Percentiles rank a stretch among this genome's conserved stretches.
Conservation (phyloP, 2,113 vertebrate species). For the Myotis davidii region DNA sequence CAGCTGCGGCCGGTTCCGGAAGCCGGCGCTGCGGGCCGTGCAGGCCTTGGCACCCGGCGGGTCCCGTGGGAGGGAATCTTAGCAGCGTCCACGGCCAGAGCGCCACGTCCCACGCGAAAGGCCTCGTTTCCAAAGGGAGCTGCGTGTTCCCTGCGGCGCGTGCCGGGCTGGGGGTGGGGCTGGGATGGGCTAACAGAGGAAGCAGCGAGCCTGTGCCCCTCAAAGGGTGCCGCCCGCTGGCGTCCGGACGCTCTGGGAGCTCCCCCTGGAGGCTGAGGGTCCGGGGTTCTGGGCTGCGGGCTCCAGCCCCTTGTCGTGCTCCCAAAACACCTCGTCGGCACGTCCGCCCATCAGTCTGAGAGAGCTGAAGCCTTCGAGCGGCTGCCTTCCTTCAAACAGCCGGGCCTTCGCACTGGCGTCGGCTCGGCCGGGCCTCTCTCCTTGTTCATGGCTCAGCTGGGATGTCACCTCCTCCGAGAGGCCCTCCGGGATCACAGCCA, state of each 20-base stretch:
- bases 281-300: not conserved
- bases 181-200: not conserved
- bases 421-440: too few species aligned
- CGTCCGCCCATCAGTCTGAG: accelerated
- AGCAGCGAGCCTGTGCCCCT: not conserved
- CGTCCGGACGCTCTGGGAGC: not conserved
- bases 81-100: not conserved
- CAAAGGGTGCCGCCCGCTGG: not conserved
- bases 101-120: not conserved
- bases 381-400: not conserved
- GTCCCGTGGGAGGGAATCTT: not conserved
- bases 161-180: accelerated
- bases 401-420: not conserved
- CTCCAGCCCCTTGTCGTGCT: not conserved
- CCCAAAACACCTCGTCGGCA: accelerated
- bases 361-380: accelerated
- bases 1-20: too few species aligned
- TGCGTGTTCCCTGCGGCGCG: not conserved
- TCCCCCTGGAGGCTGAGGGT: not conserved
- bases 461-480: not conserved
- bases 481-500: not conserved
- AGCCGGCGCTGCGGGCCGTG: too few species aligned
- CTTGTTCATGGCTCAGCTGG: not conserved
- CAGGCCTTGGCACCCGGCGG: not conserved
- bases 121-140: not conserved